A percentile compares a stretch with the other conserved stretches of the same genome.
These are phyloP conservation scores for Psittacula echo DNA, from an alignment of 2,797 vertebrate genomes.

Conservation along the genomic window DNA sequence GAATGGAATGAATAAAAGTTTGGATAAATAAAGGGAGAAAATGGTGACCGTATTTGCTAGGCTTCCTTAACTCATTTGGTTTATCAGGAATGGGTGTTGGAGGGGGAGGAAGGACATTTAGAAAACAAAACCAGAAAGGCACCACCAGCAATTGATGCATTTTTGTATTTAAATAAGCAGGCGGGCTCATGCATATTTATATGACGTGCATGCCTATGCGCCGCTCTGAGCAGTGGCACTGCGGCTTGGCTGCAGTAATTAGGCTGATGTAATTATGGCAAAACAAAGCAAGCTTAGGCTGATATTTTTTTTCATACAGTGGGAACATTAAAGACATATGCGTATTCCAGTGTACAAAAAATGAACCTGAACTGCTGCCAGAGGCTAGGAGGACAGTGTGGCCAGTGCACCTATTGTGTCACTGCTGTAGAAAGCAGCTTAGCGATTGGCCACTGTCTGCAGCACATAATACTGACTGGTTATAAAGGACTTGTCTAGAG, in stretches of 20 bases:
- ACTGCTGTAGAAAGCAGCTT: slow-evolving; percentile 79
- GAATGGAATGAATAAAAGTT: background rate
- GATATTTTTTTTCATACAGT: slow-evolving; percentile 36
- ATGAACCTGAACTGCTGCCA: slow-evolving; percentile 77
- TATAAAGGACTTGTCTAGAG: slow-evolving; percentile 85
- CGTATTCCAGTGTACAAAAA: slow-evolving; percentile 74
- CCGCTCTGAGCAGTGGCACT: slow-evolving; percentile 67
- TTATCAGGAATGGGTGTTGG: background rate
- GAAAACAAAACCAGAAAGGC: slow-evolving; percentile 53
- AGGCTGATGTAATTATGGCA: slow-evolving; percentile 76
- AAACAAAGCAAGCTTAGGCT: slow-evolving; percentile 68
- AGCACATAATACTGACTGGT: slow-evolving; percentile 82
- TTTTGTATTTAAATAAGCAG: slow-evolving; percentile 78
- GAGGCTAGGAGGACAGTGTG: slow-evolving; percentile 79
- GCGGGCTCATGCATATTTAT: slow-evolving; percentile 78
- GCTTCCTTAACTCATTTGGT: slow-evolving; percentile 35
- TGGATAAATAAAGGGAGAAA: slow-evolving; percentile 33
- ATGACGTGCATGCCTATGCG: slow-evolving; percentile 60
- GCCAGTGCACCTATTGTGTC: slow-evolving; percentile 85
- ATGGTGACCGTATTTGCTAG: slow-evolving; percentile 9
- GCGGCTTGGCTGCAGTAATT: slow-evolving; percentile 73
- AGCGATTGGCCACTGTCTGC: slow-evolving; percentile 83
- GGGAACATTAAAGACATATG: slow-evolving; percentile 77
- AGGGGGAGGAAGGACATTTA: slow-evolving; percentile 29
- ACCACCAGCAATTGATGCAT: slow-evolving; percentile 67